Percentiles rank a stretch among this genome's conserved stretches.
Conservation (phyloP, 1,140 invertebrate species). For the Drosophila tristis region DNA sequence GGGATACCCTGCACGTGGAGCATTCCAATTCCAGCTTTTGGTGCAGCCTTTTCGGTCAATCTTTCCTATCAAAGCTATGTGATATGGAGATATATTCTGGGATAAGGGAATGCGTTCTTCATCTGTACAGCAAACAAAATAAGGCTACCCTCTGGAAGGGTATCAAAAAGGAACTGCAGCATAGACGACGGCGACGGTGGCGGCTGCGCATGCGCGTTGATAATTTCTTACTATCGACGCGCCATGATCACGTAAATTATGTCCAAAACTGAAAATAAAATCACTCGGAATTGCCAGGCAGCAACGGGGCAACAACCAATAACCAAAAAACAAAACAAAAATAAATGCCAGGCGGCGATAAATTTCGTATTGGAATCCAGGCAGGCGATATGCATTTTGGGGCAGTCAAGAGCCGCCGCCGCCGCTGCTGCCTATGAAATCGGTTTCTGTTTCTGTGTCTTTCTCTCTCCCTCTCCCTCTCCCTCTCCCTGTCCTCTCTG, state of each 20-base stretch:
- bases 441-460: constrained; percentile 26
- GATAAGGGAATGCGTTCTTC: too few species aligned
- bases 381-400: constrained; percentile 74
- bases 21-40: too few species aligned
- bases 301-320: constrained; percentile 34
- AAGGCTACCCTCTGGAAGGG: too few species aligned
- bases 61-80: too few species aligned
- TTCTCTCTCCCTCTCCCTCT: constrained; percentile 3
- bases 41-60: too few species aligned
- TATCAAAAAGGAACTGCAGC: neutral
- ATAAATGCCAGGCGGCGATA: constrained; percentile 35
- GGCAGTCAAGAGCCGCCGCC: constrained; percentile 28
- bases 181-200: neutral
- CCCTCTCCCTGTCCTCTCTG: too few species aligned
- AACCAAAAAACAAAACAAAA: constrained; percentile 29
- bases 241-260: constrained; percentile 82
- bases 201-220: constrained; percentile 69
- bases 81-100: too few species aligned
- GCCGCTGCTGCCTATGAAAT: constrained; percentile 44
- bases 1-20: neutral
- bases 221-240: constrained; percentile 82
- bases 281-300: constrained; percentile 37
- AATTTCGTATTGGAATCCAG: constrained; percentile 69
- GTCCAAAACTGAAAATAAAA: constrained; percentile 75
- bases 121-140: too few species aligned